Base-by-base conservation (phyloP, 2,113 vertebrate genomes). In the Hyperoodon ampullatus region DNA sequence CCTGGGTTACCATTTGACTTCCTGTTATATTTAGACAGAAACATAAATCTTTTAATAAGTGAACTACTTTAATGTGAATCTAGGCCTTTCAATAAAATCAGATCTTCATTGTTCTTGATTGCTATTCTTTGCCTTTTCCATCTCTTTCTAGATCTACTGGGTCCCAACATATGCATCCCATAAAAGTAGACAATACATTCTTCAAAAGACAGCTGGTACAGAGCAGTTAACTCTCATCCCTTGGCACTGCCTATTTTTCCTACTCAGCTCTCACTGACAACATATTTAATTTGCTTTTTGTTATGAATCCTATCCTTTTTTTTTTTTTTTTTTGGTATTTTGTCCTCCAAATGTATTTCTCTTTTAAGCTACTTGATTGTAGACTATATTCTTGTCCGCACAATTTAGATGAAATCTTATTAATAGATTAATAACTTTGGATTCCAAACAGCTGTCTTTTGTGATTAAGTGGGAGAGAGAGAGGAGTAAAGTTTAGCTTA, bases 11-110 rank as follows among this genome's bases (percentile, higher is more conserved):
- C 50, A 61, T 65, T 94, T 81, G 75, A 84, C 75, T 90, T 95
- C 88, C 74, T 80, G 44, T 81, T 75, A 74, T 33, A 10, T 83
- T 90, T 60, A 42, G 63, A 55, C 24, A 80, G 88, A 92, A 80
- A 50, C 68, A 47, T 50, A 55, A 47, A 90, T 89, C 65, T 91
- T 97, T 85, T 86, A 92, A 80, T 83, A 91, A 72, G 65, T 63
- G 33, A 58, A 35, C 61, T 15, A 65, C 75, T 78, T 78, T 55
- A 92, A 86, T 78, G 68, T 82, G 11, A 82, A 90, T n/a, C 28
- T 9, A 84, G 58, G 11, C 15, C 93, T 77, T 84, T 93, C 28
- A 75, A 9, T 63, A 92, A 60, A 77, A 84, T 71, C 28, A 85
- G 44, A 19, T 78, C 55, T 95, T 93, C 33, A 61, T 82, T 95